Evolutionary conservation across 2,113 vertebrate genomes (phyloP).

Genomic region (Neomonachus schauinslandi): DNA sequence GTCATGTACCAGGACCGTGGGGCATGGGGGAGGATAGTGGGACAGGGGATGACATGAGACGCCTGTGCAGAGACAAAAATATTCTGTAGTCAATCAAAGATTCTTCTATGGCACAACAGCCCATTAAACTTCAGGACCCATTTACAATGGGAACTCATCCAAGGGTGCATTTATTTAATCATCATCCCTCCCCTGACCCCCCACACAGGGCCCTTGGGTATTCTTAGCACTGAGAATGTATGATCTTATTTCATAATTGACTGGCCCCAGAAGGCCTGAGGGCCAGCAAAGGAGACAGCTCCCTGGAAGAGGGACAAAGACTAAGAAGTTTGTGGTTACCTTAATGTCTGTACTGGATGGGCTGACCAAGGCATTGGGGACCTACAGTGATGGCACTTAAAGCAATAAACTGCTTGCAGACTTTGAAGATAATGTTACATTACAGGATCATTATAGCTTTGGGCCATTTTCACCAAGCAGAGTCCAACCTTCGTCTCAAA

Average conservation of each 20-base stretch:
- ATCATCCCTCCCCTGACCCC: background rate
- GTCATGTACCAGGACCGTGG: background rate
- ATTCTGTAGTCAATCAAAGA: background rate
- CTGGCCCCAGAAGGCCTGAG: background rate
- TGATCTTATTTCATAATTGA: constrained; percentile 33
- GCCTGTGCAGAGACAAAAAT: background rate
- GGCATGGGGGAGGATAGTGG: no score
- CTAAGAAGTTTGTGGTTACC: constrained; percentile 35
- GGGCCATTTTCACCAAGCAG: background rate
- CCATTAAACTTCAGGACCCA: background rate
- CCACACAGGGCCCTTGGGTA: background rate
- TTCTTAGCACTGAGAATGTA: background rate
- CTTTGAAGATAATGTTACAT: constrained; percentile 11
- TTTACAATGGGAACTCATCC: constrained; percentile 24
- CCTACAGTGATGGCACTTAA: background rate
- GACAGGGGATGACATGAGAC: background rate
- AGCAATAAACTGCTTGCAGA: background rate
- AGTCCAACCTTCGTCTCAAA: background rate
- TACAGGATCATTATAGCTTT: background rate
- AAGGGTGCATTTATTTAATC: constrained; percentile 34
- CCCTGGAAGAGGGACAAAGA: background rate
- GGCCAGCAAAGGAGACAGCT: background rate
- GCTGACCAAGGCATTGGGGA: background rate
- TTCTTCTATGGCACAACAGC: background rate
- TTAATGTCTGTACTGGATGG: constrained; percentile 24